Evolutionary conservation across 1,140 invertebrate species (phyloP), one percentile per base, ranked within the genome.

Genomic region (Drosophila rhopaloa): DNA sequence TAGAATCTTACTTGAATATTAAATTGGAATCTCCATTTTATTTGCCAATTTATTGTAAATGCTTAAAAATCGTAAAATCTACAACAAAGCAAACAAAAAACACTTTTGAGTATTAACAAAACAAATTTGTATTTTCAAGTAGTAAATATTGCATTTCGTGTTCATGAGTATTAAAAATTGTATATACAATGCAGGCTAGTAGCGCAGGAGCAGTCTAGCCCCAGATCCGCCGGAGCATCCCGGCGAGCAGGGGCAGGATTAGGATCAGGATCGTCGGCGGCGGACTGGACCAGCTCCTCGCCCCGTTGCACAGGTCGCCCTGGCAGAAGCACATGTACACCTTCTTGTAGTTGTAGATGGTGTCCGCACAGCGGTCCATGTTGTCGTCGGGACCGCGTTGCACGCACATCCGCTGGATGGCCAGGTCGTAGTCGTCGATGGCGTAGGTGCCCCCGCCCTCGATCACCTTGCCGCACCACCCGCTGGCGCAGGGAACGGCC

Each of bases 381-480:
- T 95, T 95, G 91, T 98, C 97, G 47, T 96, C 95, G 6, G 97
- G 97, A 24, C 97, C 96, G 61, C 96, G 93, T 92, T 97, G 96
- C 0, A 98, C 94, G 83, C 97, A 98, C 93, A 96, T 95, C 76
- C 97, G 94, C 93, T 98, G 96, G 2, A 96, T 97, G 13, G 97
- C 97, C 41, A 95, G 94, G 62, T 97, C 97, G 92, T 97, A 97
- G 92, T 98, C 97, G 84, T 94, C 94, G 58, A 95, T 94, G 92
- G 96, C 95, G 66, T 95, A 95, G 50, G 95, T 93, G 90, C 95
- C 95, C 71, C 94, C 94, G 38, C 95, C 96, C 93, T 98, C 97
- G 24, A 98, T 95, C 43, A 97, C 95, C 94, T 98, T 98, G 8
- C 96, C 96, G 89, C 97, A 98, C 97, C 97, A 98, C 32, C 97